Conservation (phyloP, 2,888 invertebrate genomes). For the Pharmacophagus antenor region DNA sequence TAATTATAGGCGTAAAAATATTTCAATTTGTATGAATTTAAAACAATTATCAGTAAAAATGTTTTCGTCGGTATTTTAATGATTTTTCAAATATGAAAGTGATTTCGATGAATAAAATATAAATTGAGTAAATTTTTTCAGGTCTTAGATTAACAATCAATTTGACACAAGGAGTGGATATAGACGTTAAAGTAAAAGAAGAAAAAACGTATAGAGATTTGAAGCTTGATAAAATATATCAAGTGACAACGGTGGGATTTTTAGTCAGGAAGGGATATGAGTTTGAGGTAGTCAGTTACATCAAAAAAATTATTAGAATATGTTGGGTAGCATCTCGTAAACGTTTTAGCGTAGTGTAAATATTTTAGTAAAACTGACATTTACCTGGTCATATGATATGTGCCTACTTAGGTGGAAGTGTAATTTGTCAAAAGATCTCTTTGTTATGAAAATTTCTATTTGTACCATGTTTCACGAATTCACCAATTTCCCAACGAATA, state of each 20-base stretch:
- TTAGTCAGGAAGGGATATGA: conserved; percentile 83
- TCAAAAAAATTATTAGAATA: too few species aligned
- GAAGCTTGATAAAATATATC: conserved; percentile 79
- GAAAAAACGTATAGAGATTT: conserved; percentile 77
- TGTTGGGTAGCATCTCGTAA: too few species aligned
- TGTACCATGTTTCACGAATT: background rate
- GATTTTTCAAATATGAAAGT: too few species aligned
- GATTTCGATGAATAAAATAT: background rate
- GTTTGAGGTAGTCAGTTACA: conserved; percentile 59
- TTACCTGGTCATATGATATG: too few species aligned
- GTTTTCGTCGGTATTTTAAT: too few species aligned
- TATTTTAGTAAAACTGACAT: too few species aligned
- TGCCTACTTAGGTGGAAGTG: too few species aligned
- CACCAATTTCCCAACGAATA: background rate
- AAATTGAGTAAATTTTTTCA: conserved; percentile 43
- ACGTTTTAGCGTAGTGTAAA: too few species aligned
- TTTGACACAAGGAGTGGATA: conserved; percentile 73
- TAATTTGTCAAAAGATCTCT: too few species aligned
- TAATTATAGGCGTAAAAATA: too few species aligned
- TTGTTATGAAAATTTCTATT: background rate
- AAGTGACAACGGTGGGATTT: conserved; percentile 81
- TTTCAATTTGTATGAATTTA: too few species aligned
- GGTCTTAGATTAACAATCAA: conserved; percentile 82
- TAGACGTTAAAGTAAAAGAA: conserved; percentile 77
- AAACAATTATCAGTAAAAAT: too few species aligned